Conservation (phyloP, 2,113 vertebrate genomes). For the Puffinus mauretanicus region DNA sequence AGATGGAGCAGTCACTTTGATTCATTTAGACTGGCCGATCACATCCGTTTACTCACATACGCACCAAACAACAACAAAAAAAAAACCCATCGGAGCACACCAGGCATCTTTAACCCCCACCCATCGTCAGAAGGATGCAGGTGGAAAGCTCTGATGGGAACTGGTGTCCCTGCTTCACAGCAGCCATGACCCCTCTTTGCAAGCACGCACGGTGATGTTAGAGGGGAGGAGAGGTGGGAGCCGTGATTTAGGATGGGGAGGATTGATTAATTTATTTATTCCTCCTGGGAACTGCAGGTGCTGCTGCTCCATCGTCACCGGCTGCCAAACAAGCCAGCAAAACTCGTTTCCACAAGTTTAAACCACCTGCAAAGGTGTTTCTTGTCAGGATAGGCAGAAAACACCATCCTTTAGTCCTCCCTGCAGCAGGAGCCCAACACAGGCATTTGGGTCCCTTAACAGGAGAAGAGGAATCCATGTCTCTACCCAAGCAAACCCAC, state of each 20-base stretch:
- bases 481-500: not conserved
- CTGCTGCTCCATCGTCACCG: not conserved
- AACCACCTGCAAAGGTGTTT: not conserved
- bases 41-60: not conserved
- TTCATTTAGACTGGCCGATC: not conserved
- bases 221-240: not conserved
- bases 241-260: fast-evolving
- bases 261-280: not conserved
- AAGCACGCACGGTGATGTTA: fast-evolving
- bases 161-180: not conserved
- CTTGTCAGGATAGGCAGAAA: not conserved
- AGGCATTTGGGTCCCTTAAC: fast-evolving
- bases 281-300: not conserved
- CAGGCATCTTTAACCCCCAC: not conserved
- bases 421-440: not conserved
- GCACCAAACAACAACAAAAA: not conserved
- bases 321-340: not conserved
- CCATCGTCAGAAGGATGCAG: not conserved
- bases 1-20: not conserved
- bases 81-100: not conserved
- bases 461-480: not conserved
- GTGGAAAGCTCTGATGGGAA: not conserved
- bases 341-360: not conserved
- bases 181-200: too few species aligned
- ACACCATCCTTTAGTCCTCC: not conserved